These are phyloP conservation scores for Poecile montanus DNA, from an alignment of 2,797 vertebrate genomes.

Conservation along the genomic window DNA sequence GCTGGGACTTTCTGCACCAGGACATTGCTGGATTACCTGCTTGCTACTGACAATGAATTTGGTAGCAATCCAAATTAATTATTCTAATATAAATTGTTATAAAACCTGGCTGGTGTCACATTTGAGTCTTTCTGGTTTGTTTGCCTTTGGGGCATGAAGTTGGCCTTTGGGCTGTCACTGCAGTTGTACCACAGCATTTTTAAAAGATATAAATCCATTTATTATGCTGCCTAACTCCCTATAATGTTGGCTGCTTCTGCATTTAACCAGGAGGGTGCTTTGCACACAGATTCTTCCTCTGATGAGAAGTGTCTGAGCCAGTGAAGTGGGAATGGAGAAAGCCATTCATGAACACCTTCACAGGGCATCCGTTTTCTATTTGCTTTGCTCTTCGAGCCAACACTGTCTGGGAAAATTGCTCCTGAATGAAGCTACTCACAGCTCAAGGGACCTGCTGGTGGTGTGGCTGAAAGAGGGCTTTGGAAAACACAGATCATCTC, in stretches of 20 bases:
- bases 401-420: not conserved
- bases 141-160: not conserved
- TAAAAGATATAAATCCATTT: not conserved
- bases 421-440: not conserved
- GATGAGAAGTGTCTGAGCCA: fast-evolving
- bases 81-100: not conserved
- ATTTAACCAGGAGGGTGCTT: not conserved
- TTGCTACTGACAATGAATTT: not conserved
- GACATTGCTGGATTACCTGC: not conserved
- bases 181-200: not conserved
- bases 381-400: not conserved
- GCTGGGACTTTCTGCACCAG: not conserved
- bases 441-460: not conserved
- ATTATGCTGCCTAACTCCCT: not conserved
- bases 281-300: not conserved
- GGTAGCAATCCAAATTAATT: not conserved
- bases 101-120: not conserved
- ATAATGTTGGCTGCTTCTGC: not conserved
- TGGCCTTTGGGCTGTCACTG: not conserved
- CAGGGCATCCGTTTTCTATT: not conserved
- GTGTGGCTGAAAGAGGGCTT: not conserved
- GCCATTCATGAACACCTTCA: not conserved
- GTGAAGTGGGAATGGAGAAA: not conserved
- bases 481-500: not conserved
- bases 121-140: not conserved